A percentile compares a stretch with the other conserved stretches of the same genome.
phyloP scores from a whole-genome alignment of 2,888 invertebrate genomes.

The Chymomyza procnemis region DNA sequence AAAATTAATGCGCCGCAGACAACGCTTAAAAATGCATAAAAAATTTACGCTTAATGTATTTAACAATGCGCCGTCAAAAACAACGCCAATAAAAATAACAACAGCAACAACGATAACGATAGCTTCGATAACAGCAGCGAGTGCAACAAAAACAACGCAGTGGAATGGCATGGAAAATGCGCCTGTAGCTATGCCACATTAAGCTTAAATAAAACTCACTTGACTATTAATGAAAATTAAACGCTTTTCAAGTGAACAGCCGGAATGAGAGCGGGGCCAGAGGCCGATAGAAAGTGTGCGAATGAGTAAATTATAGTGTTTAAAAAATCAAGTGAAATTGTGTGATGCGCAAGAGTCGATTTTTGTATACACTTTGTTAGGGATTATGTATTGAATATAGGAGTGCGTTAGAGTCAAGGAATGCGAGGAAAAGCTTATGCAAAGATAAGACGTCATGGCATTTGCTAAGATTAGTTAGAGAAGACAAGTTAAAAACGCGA shows the following conservation, averaged over 20 bases:
- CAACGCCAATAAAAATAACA: background rate
- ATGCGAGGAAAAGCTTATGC: too few species aligned
- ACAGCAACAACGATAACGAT: slow-evolving; percentile 2
- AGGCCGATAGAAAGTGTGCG: background rate
- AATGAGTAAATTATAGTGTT: background rate
- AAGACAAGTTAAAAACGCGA: too few species aligned
- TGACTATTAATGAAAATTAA: slow-evolving; percentile 73
- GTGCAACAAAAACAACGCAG: background rate
- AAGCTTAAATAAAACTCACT: slow-evolving; percentile 57
- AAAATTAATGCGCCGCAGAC: slow-evolving; percentile 62
- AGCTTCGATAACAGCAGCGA: background rate
- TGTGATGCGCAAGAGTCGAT: too few species aligned
- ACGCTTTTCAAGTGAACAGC: slow-evolving; percentile 63
- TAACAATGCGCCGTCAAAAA: slow-evolving; percentile 19
- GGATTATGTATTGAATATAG: too few species aligned
- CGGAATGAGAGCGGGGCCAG: background rate
- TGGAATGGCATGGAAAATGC: slow-evolving; percentile 15
- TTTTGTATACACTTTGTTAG: too few species aligned
- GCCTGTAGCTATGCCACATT: slow-evolving; percentile 50
- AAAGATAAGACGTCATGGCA: too few species aligned
- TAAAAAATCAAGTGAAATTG: too few species aligned
- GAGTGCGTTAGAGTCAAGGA: too few species aligned
- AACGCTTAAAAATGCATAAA: slow-evolving; percentile 63
- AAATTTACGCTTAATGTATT: slow-evolving; percentile 54
- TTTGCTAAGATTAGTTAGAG: too few species aligned